Conservation (phyloP, 2,888 invertebrate species). For the Petrolisthes manimaculis region DNA sequence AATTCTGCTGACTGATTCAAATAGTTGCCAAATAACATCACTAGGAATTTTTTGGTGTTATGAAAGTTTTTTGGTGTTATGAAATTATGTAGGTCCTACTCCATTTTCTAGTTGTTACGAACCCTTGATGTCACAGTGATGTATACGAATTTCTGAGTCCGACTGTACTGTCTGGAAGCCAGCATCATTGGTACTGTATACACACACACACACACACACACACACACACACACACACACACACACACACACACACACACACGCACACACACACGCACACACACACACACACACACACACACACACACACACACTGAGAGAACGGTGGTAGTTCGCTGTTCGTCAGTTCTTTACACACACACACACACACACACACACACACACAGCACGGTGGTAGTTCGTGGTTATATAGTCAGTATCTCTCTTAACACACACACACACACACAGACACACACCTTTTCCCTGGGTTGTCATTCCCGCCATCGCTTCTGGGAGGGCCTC, state of each 20-base stretch:
- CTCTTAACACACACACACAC: slow-evolving; percentile 21
- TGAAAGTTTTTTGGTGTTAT: too few species aligned
- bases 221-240: background rate
- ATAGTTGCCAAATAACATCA: too few species aligned
- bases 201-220: background rate
- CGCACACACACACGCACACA: slow-evolving; percentile 3
- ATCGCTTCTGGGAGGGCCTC: slow-evolving; percentile 30
- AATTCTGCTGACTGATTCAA: too few species aligned
- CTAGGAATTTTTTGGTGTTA: too few species aligned
- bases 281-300: slow-evolving; percentile 12
- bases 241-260: background rate
- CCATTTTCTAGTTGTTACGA: too few species aligned
- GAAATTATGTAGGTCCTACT: too few species aligned
- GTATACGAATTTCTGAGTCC: too few species aligned
- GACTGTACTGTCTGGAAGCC: too few species aligned
- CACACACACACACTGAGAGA: background rate
- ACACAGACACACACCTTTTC: background rate
- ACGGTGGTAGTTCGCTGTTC: too few species aligned
- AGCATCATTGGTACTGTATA: too few species aligned
- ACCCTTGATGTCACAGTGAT: too few species aligned
- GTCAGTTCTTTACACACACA: slow-evolving; percentile 10
- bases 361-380: slow-evolving; percentile 22
- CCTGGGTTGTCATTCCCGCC: background rate
- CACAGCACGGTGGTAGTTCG: background rate
- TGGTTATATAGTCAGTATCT: background rate